Evolutionary conservation across 2,797 vertebrate genomes (phyloP).

Genomic region (Denticeps clupeoides): DNA sequence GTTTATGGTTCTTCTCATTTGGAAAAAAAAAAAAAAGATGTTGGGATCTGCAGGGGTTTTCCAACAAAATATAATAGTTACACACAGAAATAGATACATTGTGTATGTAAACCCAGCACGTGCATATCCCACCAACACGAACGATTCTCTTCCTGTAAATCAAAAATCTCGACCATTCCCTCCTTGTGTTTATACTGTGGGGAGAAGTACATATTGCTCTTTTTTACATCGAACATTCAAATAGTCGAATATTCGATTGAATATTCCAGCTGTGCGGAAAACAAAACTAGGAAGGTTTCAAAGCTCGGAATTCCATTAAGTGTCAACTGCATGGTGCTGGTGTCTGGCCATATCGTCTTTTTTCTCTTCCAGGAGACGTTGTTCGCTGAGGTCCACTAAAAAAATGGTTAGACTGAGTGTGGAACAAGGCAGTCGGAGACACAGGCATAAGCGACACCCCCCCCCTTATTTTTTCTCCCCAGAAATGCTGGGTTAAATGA

Average conservation of each 20-base stretch:
- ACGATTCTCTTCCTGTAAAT: conserved; percentile 38
- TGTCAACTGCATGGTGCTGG: conserved; percentile 43
- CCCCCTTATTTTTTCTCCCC: conserved; percentile 15
- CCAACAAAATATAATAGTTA: conserved; percentile 37
- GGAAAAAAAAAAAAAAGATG: conserved; percentile 44
- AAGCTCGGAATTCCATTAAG: conserved; percentile 32
- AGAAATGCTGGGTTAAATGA: conserved; percentile 26
- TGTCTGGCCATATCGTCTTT: conserved; percentile 50
- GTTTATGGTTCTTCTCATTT: conserved; percentile 57
- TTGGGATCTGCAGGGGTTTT: conserved; percentile 36
- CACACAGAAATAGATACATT: conserved; percentile 41
- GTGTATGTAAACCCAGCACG: conserved; percentile 51
- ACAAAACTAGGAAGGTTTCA: conserved; percentile 37
- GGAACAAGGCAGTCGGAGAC: conserved; percentile 71
- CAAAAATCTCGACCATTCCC: conserved; percentile 47
- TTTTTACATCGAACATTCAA: conserved; percentile 46
- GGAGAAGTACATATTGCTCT: conserved; percentile 59
- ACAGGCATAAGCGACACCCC: conserved; percentile 61
- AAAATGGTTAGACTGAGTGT: conserved; percentile 56
- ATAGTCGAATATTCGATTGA: too few relatives aligned
- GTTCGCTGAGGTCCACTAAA: conserved; percentile 48
- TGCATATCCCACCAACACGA: conserved; percentile 69
- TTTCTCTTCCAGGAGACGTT: conserved; percentile 43
- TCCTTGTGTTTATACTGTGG: conserved; percentile 47
- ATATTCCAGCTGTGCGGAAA: conserved; percentile 29